phyloP scores from a whole-genome alignment of 1,140 invertebrate species.

The Drosophila sp. region DNA sequence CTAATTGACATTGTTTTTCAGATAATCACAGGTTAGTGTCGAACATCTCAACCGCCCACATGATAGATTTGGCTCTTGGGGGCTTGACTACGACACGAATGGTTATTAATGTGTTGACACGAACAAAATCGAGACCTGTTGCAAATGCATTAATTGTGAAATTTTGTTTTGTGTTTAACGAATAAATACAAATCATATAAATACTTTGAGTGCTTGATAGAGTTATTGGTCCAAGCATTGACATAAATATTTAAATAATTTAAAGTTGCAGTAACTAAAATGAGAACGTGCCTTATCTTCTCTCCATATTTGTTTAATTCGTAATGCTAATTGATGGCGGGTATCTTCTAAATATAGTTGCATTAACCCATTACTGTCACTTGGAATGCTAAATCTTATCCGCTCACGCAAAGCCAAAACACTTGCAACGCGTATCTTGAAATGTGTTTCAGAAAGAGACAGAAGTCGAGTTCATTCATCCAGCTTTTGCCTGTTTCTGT shows the following conservation, averaged over 20 bases:
- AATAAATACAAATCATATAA: background rate
- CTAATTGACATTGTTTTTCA: conserved; percentile 34
- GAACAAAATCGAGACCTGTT: background rate
- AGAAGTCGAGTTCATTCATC: conserved; percentile 71
- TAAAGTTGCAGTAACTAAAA: background rate
- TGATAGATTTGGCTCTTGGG: background rate
- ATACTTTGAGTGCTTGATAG: background rate
- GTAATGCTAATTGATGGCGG: conserved; percentile 21
- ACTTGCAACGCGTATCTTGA: conserved; percentile 2
- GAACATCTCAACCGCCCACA: background rate
- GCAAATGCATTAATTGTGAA: background rate
- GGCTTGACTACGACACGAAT: background rate
- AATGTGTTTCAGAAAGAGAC: conserved; percentile 4
- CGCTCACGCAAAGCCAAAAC: conserved; percentile 17
- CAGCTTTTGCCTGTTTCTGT: conserved; percentile 42
- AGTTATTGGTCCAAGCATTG: conserved; percentile 1
- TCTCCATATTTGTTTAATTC: background rate
- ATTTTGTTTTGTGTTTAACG: too few relatives aligned
- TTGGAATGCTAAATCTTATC: conserved; percentile 49
- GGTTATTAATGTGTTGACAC: background rate
- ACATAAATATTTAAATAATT: conserved; percentile 1
- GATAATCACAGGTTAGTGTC: conserved; percentile 25
- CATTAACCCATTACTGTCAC: conserved; percentile 72
- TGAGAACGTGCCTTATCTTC: background rate
- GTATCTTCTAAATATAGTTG: conserved; percentile 63